These are phyloP conservation scores for Cyanoderma ruficeps DNA, from an alignment of 2,113 vertebrate species.

Conservation along the genomic window DNA sequence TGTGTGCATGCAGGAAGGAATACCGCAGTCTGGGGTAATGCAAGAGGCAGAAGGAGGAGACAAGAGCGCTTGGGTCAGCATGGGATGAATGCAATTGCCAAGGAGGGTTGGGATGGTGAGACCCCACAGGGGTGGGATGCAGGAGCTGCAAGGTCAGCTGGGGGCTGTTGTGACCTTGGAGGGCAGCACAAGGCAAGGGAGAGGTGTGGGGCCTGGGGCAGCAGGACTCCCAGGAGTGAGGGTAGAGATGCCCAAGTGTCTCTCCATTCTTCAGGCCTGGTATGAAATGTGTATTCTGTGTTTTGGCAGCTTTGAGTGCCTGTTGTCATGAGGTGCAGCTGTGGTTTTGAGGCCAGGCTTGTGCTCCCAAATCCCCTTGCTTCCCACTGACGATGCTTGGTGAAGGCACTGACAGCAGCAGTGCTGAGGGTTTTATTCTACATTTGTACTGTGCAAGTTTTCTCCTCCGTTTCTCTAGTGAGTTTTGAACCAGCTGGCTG, in stretches of 20 bases:
- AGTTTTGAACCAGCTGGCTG: background rate
- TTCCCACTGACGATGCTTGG: background rate
- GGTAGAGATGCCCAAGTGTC: background rate
- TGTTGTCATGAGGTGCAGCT: background rate
- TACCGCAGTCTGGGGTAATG: background rate
- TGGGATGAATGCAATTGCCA: accelerated
- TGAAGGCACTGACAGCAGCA: background rate
- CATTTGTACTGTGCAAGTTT: background rate
- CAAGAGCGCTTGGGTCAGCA: too few species aligned
- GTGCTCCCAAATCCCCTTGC: background rate
- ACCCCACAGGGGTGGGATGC: accelerated
- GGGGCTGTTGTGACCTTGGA: background rate
- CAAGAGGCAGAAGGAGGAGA: background rate
- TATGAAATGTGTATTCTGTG: background rate
- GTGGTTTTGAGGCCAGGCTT: background rate
- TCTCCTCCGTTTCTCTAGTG: background rate
- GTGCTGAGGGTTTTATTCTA: background rate
- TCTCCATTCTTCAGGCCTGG: background rate
- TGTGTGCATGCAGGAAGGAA: background rate
- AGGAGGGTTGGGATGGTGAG: accelerated
- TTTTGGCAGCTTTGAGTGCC: background rate
- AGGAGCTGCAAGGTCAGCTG: background rate
- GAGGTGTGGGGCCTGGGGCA: background rate
- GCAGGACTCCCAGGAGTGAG: background rate
- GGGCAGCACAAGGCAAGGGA: background rate